Conservation (phyloP, 2,113 vertebrate species). For the Taxidea taxus region DNA sequence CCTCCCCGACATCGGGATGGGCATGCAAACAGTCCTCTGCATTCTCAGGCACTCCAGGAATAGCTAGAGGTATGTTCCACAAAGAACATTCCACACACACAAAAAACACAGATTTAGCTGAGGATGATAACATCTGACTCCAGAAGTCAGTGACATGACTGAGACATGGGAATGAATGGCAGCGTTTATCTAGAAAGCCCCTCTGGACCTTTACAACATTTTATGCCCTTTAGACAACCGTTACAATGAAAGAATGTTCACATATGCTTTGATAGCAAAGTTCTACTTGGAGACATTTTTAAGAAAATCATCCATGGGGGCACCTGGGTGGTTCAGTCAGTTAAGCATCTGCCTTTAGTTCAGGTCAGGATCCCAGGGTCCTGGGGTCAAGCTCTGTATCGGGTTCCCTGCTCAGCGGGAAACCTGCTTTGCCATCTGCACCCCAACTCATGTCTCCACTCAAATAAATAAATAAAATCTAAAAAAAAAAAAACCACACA, state of each 20-base stretch:
- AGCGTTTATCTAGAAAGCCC: not conserved
- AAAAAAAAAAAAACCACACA: not conserved
- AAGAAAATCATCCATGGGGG: not conserved
- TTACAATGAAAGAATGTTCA: not conserved
- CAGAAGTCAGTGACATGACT: not conserved
- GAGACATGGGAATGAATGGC: not conserved
- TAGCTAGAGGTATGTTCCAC: not conserved
- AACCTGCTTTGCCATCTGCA: not conserved
- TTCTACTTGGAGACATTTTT: not conserved
- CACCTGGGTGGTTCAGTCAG: not conserved
- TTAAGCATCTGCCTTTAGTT: not conserved
- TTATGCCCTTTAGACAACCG: not conserved
- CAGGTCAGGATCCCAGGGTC: not conserved
- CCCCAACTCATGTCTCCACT: fast-evolving
- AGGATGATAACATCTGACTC: not conserved
- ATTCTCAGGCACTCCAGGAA: not conserved
- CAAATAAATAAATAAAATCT: not conserved
- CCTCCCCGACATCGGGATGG: not conserved
- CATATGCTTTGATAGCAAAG: not conserved
- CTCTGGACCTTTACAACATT: not conserved
- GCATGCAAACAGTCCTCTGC: not conserved
- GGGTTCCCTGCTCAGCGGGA: not conserved
- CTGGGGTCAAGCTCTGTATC: not conserved
- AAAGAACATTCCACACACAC: not conserved
- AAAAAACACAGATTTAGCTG: not conserved